These are phyloP conservation scores for Engystomops pustulosus DNA, from an alignment of 2,113 vertebrate genomes.

Conservation along the genomic window DNA sequence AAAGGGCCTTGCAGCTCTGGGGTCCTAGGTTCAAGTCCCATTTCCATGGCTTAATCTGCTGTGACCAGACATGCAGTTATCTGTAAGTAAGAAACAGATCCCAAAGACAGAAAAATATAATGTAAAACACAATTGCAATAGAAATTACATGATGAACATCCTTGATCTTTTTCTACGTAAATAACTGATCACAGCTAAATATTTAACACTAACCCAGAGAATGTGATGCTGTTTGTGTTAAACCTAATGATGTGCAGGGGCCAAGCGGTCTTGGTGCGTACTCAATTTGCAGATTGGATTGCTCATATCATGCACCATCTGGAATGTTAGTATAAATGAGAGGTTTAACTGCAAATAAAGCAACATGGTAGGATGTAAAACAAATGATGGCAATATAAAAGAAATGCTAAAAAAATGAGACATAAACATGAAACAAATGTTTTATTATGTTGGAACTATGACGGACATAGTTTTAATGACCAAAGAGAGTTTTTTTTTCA, in stretches of 20 bases:
- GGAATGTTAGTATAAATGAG: not conserved
- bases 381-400: not conserved
- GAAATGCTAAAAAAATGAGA: not conserved
- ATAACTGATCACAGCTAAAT: not conserved
- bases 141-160: too few species aligned
- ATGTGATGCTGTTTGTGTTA: not conserved
- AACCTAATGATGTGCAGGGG: not conserved
- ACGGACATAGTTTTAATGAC: not conserved
- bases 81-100: too few species aligned
- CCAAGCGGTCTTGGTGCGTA: not conserved
- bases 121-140: too few species aligned
- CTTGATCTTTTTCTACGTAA: not conserved
- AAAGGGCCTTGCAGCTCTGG: too few species aligned
- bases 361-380: constrained; percentile 11
- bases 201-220: not conserved
- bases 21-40: too few species aligned
- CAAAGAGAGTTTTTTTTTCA: not conserved
- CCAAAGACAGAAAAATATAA: too few species aligned
- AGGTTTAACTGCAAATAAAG: constrained; percentile 3
- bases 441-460: not conserved
- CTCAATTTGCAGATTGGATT: not conserved
- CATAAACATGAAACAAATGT: not conserved
- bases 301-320: not conserved
- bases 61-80: too few species aligned
- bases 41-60: too few species aligned